phyloP scores from a whole-genome alignment of 2,888 invertebrate species.

The Zeuzera pyrina region DNA sequence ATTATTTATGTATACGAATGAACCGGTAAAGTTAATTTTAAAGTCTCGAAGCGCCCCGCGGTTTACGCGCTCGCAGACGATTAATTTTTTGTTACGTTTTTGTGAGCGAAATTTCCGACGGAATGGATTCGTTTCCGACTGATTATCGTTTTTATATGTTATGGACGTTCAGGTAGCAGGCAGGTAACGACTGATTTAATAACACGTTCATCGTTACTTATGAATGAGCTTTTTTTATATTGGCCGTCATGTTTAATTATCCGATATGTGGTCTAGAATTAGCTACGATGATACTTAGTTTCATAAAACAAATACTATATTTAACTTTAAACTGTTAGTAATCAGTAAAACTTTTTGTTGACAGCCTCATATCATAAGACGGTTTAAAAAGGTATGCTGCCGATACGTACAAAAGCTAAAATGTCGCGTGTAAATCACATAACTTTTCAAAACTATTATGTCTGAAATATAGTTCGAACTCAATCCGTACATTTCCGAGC shows the following conservation, averaged over 20 bases:
- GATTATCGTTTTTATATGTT: slow-evolving; percentile 37
- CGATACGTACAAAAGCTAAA: slow-evolving; percentile 49
- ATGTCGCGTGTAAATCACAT: slow-evolving; percentile 68
- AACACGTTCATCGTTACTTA: slow-evolving; percentile 21
- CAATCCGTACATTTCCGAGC: slow-evolving; percentile 73
- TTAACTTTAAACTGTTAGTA: too few relatives aligned
- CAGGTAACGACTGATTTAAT: slow-evolving; percentile 29
- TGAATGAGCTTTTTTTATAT: slow-evolving; percentile 30
- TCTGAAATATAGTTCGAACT: slow-evolving; percentile 71
- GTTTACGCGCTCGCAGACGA: slow-evolving; percentile 50
- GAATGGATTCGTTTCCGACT: slow-evolving; percentile 35
- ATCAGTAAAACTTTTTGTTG: slow-evolving; percentile 52
- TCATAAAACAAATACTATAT: too few relatives aligned
- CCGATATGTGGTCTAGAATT: too few relatives aligned
- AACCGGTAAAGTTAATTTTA: slow-evolving; percentile 72
- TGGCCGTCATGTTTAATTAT: too few relatives aligned
- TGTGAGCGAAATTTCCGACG: slow-evolving; percentile 39
- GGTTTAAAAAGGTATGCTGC: slow-evolving; percentile 32
- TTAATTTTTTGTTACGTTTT: slow-evolving; percentile 46
- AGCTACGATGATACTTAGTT: too few relatives aligned
- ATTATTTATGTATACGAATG: slow-evolving; percentile 72
- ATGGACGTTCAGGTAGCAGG: slow-evolving; percentile 20
- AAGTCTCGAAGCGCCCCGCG: slow-evolving; percentile 59
- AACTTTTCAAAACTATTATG: slow-evolving; percentile 72
- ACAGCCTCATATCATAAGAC: slow-evolving; percentile 48